These are phyloP conservation scores for Bilobella aurantiaca DNA, from an alignment of 1,140 invertebrate species.

Conservation along the genomic window DNA sequence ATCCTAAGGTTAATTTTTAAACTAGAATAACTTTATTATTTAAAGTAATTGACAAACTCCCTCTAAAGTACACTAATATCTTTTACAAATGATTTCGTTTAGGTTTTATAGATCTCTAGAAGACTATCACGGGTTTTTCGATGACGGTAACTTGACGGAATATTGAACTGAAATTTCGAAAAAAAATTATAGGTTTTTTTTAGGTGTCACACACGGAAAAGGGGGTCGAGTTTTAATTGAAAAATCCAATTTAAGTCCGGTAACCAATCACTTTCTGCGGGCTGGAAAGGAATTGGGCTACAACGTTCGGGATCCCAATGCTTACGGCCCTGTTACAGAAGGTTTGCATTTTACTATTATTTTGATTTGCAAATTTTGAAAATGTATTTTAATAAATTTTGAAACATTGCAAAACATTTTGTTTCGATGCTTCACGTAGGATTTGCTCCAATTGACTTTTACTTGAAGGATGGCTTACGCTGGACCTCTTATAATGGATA, in stretches of 20 bases:
- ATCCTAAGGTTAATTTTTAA: slow-evolving; percentile 14
- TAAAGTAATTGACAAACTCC: not conserved
- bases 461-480: slow-evolving; percentile 15
- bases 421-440: slow-evolving; percentile 9
- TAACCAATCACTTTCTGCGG: not conserved
- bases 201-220: slow-evolving; percentile 10
- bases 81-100: too few species aligned
- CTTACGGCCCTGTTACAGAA: slow-evolving; percentile 13
- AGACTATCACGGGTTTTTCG: slow-evolving; percentile 28
- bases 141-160: slow-evolving; percentile 15
- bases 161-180: not conserved
- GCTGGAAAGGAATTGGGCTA: slow-evolving; percentile 17
- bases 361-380: not conserved
- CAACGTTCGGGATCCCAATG: slow-evolving; percentile 19
- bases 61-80: not conserved
- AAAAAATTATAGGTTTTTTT: not conserved
- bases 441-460: slow-evolving; percentile 29
- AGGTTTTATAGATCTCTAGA: slow-evolving; percentile 21
- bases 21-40: slow-evolving; percentile 10
- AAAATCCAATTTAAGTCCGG: not conserved
- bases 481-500: slow-evolving; percentile 24
- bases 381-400: not conserved
- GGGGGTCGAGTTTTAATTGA: slow-evolving; percentile 9
- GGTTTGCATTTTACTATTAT: not conserved
- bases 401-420: not conserved